Conservation (phyloP, 2,797 vertebrate species). For the Tangara arthus region DNA sequence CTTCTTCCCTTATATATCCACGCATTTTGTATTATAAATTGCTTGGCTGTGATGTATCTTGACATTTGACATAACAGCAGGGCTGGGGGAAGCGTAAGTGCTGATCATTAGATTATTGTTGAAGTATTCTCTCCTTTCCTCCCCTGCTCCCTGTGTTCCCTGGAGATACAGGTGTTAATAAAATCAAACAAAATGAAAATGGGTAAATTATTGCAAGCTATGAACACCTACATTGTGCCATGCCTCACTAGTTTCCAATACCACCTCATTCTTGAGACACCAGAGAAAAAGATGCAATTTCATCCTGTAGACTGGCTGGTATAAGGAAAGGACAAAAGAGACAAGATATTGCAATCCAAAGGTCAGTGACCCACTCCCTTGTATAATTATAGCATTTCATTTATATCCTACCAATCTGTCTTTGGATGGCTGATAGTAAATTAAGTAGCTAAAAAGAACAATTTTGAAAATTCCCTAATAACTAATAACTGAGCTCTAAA, state of each 20-base stretch:
- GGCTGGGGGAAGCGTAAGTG: constrained; percentile 68
- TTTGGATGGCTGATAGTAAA: constrained; percentile 66
- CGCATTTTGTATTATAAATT: constrained; percentile 55
- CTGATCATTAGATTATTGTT: constrained; percentile 86
- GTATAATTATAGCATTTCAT: constrained; percentile 97
- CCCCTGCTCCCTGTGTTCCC: constrained; percentile 78
- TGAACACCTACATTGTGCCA: constrained; percentile 76
- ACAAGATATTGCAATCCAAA: constrained; percentile 94
- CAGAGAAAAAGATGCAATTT: constrained; percentile 89
- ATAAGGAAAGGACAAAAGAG: constrained; percentile 88
- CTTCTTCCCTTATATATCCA: constrained; percentile 33
- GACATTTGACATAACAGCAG: constrained; percentile 82
- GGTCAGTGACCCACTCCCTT: constrained; percentile 88
- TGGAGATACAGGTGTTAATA: constrained; percentile 92
- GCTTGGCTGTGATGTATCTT: constrained; percentile 46
- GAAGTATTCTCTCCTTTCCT: constrained; percentile 76
- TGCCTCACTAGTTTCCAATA: constrained; percentile 92
- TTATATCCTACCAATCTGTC: constrained; percentile 68
- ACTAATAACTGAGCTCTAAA: neutral
- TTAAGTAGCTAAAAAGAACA: constrained; percentile 57
- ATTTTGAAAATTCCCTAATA: constrained; percentile 35
- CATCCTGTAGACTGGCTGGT: constrained; percentile 79
- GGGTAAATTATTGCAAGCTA: constrained; percentile 79
- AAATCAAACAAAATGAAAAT: constrained; percentile 86
- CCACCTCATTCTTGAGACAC: constrained; percentile 82